Evolutionary conservation across 2,797 vertebrate genomes (phyloP), one percentile per base, ranked within the genome.

Genomic region (Sebastes kiyomatsui): DNA sequence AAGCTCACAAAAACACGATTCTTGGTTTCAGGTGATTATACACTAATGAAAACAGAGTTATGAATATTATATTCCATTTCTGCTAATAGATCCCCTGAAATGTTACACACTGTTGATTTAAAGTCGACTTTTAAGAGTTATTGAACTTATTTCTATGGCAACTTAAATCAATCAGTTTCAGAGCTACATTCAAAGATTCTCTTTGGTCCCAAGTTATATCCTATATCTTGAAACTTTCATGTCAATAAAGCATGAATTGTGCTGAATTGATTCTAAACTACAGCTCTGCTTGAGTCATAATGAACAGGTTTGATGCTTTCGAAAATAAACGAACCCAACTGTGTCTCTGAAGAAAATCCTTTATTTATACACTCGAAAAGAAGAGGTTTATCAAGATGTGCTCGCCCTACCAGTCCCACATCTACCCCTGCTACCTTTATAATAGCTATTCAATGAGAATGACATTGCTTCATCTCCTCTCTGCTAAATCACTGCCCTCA

Each of bases 401-500:
- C 72, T 23, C 27, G 78, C 54, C 7, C 25, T 27, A 38, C 8
- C 67, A 52, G 56, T 60, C 35, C 71, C 38, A 67, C 64, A 72
- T 60, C 49, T 52, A 46, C 54, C 77, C 79, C 49, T 22, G 46
- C 55, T 65, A 8, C 56, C 28, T 82, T 72, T 80, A 76, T 87
- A 88, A 85, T 66, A 90, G 81, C 73, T 72, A 71, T 60, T 88
- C 72, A 80, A 67, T 81, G 72, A 84, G 76, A 88, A 77, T 73
- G 79, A 74, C 87, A 83, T 71, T 42, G 75, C 80, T 35, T 84
- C 84, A 86, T 84, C 80, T 91, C 75, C 25, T 80, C 72, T 83
- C 75, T 82, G 72, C 61, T 70, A 90, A 93, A 94, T 92, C 91
- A 88, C 89, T 94, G 93, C 80, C 85, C 88, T 88, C 88, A 81